Evolutionary conservation across 2,888 invertebrate genomes (phyloP).

Genomic region (Drosophila barbarae): DNA sequence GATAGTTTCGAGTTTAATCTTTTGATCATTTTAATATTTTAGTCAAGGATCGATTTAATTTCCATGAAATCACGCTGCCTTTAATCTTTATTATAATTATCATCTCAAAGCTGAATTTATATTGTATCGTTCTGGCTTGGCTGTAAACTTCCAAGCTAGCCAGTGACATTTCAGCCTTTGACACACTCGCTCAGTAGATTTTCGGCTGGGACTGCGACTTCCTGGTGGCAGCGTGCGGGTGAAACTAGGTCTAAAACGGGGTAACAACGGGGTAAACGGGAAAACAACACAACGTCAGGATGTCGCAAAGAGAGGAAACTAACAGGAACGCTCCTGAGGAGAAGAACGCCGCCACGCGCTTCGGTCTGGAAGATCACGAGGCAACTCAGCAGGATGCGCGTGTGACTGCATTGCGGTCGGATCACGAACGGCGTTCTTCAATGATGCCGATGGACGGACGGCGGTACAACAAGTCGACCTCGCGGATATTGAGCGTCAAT

Average conservation of each 20-base stretch:
- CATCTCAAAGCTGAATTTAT: too few relatives aligned
- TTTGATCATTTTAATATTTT: neutral
- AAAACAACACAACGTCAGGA: conserved; percentile 26
- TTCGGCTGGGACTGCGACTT: conserved; percentile 25
- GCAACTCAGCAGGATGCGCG: conserved; percentile 40
- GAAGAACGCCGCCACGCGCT: conserved; percentile 32
- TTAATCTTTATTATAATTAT: too few relatives aligned
- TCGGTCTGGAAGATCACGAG: conserved; percentile 48
- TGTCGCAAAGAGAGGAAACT: neutral
- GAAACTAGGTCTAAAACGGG: neutral
- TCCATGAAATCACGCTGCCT: too few relatives aligned
- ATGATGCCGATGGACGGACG: neutral
- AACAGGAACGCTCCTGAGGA: neutral
- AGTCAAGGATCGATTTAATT: too few relatives aligned
- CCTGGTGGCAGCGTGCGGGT: conserved; percentile 41
- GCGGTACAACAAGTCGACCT: neutral
- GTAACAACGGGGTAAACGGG: too few relatives aligned
- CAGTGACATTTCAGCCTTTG: conserved; percentile 1
- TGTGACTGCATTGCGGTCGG: conserved; percentile 15
- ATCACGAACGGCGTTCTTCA: conserved; percentile 7
- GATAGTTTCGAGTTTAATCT: neutral
- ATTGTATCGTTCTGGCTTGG: conserved; percentile 11
- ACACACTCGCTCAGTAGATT: neutral
- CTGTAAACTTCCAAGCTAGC: conserved; percentile 7
- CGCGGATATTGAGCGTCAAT: neutral